phyloP scores from a whole-genome alignment of 23 tunicate species.

The Trididemnum nubilum region DNA sequence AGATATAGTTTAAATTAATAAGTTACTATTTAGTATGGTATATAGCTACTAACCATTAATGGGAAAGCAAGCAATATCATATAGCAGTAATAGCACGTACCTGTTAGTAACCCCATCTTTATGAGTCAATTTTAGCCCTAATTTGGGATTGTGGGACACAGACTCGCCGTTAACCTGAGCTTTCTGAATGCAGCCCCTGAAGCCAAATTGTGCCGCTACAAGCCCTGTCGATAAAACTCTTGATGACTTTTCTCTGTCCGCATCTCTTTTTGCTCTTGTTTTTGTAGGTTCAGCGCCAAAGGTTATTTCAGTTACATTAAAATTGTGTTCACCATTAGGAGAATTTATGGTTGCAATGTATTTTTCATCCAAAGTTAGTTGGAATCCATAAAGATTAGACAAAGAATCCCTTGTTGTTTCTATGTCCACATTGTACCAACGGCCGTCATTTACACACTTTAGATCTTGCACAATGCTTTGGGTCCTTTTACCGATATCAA shows the following conservation, averaged over 20 bases:
- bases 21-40: too few species aligned
- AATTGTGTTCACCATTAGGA: neutral
- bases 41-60: too few species aligned
- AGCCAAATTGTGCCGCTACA: conserved; percentile 2
- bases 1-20: too few species aligned
- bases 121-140: neutral
- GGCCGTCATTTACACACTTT: conserved; percentile 36
- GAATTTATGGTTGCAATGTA: conserved; percentile 25
- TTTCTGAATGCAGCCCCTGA: conserved; percentile 56
- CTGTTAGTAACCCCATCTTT: neutral
- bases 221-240: neutral
- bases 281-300: conserved; percentile 35
- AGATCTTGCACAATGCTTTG: conserved; percentile 39
- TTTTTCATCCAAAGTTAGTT: conserved; percentile 29
- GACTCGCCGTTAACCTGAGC: conserved; percentile 22
- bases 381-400: conserved; percentile 20
- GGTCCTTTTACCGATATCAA: conserved; percentile 47
- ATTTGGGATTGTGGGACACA: neutral
- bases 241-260: neutral
- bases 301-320: conserved; percentile 10
- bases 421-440: conserved; percentile 49
- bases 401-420: neutral
- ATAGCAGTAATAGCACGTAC: neutral
- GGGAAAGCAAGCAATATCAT: too few species aligned
- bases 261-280: conserved; percentile 33